A percentile compares a stretch with the other conserved stretches of the same genome.
Evolutionary conservation across 2,888 invertebrate species (phyloP).

Genomic region (Scaptomyza caliginosa): DNA sequence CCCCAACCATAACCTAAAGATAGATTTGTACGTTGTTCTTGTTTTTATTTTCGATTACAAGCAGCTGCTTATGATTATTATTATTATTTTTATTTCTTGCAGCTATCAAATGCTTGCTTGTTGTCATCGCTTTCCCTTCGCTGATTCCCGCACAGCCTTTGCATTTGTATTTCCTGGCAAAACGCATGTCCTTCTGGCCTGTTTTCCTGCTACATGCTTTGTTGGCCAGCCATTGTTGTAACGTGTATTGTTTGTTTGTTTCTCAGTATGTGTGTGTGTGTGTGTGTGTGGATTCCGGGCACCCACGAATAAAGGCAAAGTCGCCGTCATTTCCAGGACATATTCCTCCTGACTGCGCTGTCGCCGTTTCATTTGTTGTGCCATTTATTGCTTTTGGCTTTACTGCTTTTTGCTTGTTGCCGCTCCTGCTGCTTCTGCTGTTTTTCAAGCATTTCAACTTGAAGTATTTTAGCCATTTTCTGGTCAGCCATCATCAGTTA

Average conservation of each 20-base stretch:
- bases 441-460: constrained; percentile 54
- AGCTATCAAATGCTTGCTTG: constrained; percentile 30
- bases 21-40: constrained; percentile 19
- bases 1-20: background rate
- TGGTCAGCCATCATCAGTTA: constrained; percentile 67
- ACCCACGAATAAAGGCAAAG: constrained; percentile 57
- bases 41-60: constrained; percentile 40
- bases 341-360: constrained; percentile 47
- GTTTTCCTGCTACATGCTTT: constrained; percentile 61
- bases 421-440: constrained; percentile 14
- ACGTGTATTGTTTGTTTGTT: constrained; percentile 48
- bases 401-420: constrained; percentile 23
- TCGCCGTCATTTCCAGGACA: constrained; percentile 68
- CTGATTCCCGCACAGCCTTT: background rate
- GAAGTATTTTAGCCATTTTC: constrained; percentile 73
- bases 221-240: constrained; percentile 52
- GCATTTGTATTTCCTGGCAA: constrained; percentile 30
- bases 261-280: constrained; percentile 29
- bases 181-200: constrained; percentile 57
- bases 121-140: constrained; percentile 18
- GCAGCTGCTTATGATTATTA: constrained; percentile 56
- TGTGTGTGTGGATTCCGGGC: constrained; percentile 21
- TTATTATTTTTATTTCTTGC: too few relatives aligned
- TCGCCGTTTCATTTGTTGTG: constrained; percentile 63
- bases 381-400: constrained; percentile 62